Evolutionary conservation across 1,140 invertebrate species (phyloP), one percentile per base, ranked within the genome.

Genomic region (Lucilia sericata): DNA sequence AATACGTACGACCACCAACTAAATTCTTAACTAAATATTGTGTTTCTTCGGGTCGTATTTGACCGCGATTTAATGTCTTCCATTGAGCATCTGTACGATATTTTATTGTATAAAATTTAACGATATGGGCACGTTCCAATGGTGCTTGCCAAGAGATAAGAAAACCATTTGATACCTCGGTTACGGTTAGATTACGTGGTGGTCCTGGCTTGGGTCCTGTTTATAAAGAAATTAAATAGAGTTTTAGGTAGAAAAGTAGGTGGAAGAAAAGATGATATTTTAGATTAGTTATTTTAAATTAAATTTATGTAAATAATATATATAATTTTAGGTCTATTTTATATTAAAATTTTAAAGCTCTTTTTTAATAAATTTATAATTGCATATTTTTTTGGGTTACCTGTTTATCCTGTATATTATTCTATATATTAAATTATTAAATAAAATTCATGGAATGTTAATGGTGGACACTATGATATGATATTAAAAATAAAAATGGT

Each of bases 101-200:
- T 91, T 98, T 96, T 90, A 98, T 97, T 74, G 95, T 96, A 91
- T 98, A 98, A 92, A 97, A 96, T 90, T 97, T 96, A 85, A 98
- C 94, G 25, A 96, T 93, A 86, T 96, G 93, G 25, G 94, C 93
- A 85, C 94, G 93, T 88, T 97, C 96, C 74, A 94, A 85, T n/a
- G 97, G 97, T 83, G 94, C 93, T 90, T 95, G 94, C 97, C 97
- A 98, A 85, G 95, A 95, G 87, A 98, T 96, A 51, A 97, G 93
- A 91, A 96, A 96, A 80, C 96, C 96, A 91, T 97, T 96, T 88
- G 94, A 94, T 82, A 96, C 94, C 92, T 97, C 96, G 19, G 95
- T 95, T 34, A 98, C 95, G 60, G 96, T 96, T 76, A 98, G 92
- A 92, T 98, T 98, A 84, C 95, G 93, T 9, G 97, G 97, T 49